These are phyloP conservation scores for Euspilapteryx auroguttella DNA, from an alignment of 2,888 invertebrate species.

Conservation along the genomic window DNA sequence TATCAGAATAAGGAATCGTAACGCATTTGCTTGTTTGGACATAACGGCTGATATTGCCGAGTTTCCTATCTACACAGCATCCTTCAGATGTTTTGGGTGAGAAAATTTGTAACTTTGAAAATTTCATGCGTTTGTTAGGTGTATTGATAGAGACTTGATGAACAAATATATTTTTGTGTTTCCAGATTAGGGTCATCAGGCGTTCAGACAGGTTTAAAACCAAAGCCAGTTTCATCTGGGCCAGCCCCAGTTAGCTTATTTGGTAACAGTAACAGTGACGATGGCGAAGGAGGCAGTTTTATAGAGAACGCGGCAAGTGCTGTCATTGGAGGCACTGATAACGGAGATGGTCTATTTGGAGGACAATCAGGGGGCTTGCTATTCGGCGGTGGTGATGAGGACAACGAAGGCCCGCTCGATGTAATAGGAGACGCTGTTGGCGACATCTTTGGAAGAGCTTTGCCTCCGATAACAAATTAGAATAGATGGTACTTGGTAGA, in stretches of 20 bases:
- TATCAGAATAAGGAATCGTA: constrained; percentile 75
- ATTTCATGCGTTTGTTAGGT: too few relatives aligned
- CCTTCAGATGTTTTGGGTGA: constrained; percentile 53
- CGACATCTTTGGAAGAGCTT: constrained; percentile 34
- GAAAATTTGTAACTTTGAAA: too few relatives aligned
- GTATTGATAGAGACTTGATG: too few relatives aligned
- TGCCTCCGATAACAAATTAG: neutral
- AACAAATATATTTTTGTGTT: too few relatives aligned
- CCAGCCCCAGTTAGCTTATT: constrained; percentile 39
- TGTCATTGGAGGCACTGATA: constrained; percentile 12
- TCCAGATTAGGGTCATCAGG: constrained; percentile 41
- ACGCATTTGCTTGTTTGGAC: constrained; percentile 77
- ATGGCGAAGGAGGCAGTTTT: constrained; percentile 22
- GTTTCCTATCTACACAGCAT: constrained; percentile 59
- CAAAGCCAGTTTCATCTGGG: constrained; percentile 37
- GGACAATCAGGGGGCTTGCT: constrained; percentile 12
- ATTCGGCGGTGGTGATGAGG: constrained; percentile 13
- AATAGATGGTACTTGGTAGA: too few relatives aligned
- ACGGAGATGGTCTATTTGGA: constrained; percentile 9
- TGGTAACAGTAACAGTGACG: constrained; percentile 21
- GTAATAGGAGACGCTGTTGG: constrained; percentile 43
- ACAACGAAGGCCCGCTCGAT: constrained; percentile 30
- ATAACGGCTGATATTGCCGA: constrained; percentile 69
- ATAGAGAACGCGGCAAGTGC: constrained; percentile 23
- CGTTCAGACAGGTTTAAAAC: constrained; percentile 43